These are phyloP conservation scores for Conger conger DNA, from an alignment of 2,113 vertebrate genomes.

Conservation along the genomic window DNA sequence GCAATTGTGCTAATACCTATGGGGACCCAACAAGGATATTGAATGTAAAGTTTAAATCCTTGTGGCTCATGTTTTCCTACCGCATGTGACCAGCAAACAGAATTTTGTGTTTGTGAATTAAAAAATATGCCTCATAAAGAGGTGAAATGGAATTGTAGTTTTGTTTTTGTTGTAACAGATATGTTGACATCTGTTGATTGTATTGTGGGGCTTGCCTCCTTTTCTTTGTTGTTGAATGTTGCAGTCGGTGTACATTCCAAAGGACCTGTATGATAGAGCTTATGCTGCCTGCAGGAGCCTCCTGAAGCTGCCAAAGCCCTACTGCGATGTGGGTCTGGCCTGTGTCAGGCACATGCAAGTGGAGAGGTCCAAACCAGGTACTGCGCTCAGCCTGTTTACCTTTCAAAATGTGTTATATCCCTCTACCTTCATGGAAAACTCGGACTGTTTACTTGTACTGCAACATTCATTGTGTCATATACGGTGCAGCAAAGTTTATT, in stretches of 20 bases:
- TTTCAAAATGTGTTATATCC: background rate
- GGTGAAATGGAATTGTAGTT: too few species aligned
- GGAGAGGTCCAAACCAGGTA: conserved; percentile 75
- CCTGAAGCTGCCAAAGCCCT: conserved; percentile 77
- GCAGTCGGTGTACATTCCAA: conserved; percentile 72
- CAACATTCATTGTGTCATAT: background rate
- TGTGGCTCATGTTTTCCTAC: background rate
- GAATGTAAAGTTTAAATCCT: background rate
- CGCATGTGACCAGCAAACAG: too few species aligned
- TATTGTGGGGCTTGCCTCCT: background rate
- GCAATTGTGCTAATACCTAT: too few species aligned
- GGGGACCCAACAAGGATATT: too few species aligned
- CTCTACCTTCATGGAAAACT: too few species aligned
- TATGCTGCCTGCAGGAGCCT: conserved; percentile 73
- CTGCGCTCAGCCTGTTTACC: background rate
- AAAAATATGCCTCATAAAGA: too few species aligned
- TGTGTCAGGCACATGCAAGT: conserved; percentile 71
- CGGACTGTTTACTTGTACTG: background rate
- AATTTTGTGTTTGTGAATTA: too few species aligned
- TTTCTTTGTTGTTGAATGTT: background rate
- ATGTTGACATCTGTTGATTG: background rate
- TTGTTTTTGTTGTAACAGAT: too few species aligned
- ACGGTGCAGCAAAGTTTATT: background rate
- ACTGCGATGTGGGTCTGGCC: conserved; percentile 72
- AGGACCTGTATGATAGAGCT: conserved; percentile 66